phyloP scores from a whole-genome alignment of 1,140 invertebrate genomes.

The Himalopsyche phryganea region DNA sequence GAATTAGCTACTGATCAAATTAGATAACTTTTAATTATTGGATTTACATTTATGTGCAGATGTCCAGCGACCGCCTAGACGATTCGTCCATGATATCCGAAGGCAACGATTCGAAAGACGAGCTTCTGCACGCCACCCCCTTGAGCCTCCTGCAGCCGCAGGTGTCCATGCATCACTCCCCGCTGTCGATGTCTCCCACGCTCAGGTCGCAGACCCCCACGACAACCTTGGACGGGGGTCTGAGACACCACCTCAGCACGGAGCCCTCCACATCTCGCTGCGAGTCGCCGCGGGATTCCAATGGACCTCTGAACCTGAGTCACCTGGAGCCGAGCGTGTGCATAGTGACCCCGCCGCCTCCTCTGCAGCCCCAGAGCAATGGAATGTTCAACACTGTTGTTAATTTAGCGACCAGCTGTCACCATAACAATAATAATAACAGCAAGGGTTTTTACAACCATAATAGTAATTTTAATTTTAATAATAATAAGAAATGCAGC shows the following conservation, averaged over 20 bases:
- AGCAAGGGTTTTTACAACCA: constrained; percentile 6
- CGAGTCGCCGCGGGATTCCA: constrained; percentile 35
- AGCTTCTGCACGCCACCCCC: constrained; percentile 6
- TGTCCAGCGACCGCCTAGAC: constrained; percentile 29
- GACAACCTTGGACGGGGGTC: constrained; percentile 40
- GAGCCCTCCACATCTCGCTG: constrained; percentile 41
- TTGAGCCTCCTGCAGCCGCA: constrained; percentile 13
- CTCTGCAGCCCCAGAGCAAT: not conserved
- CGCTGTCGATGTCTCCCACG: constrained; percentile 23
- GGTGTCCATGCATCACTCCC: constrained; percentile 12
- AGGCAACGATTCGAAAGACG: constrained; percentile 22
- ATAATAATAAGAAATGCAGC: too few relatives aligned
- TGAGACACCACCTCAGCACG: not conserved
- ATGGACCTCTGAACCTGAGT: constrained; percentile 48
- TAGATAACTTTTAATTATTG: too few relatives aligned
- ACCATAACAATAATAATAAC: constrained; percentile 1
- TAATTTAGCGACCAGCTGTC: not conserved
- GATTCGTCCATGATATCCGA: constrained; percentile 4
- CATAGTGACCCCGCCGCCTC: constrained; percentile 22
- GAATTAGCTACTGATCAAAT: too few relatives aligned
- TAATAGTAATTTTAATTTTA: too few relatives aligned
- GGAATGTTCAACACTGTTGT: constrained; percentile 5
- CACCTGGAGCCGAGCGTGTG: constrained; percentile 40
- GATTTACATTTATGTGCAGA: too few relatives aligned
- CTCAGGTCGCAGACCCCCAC: constrained; percentile 37